Evolutionary conservation across 2,113 vertebrate species (phyloP), one percentile per base, ranked within the genome.

Genomic region (Eretmochelys imbricata): DNA sequence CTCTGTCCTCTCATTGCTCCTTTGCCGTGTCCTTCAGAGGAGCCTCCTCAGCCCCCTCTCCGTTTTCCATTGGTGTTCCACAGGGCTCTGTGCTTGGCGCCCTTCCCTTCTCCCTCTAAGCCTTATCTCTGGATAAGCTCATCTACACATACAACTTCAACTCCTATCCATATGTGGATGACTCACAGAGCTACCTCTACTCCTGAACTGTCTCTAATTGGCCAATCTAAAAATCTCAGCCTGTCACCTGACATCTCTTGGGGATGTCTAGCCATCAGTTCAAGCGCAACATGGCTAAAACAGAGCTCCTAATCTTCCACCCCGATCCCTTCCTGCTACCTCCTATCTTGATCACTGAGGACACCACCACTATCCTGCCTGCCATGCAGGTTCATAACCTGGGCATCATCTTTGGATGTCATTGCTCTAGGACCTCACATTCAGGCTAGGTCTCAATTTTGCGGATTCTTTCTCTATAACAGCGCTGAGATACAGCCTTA

Each of bases 401-500:
- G 57, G 57, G 57, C 27, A 27, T 29, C 57, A 59, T 35, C 31
- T 35, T 35, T 65, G 31, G 62, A 17, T 65, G 31, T 7, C 31
- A 16, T 48, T 22, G 57, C 38, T 72, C 59, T 72, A 72, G 24
- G n/a, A 72, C 38, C 6, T 2, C 24, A 1, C 12, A 38, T 10
- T 53, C 62, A 85, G 89, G 31, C 59, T 24, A 35, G 5, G 20
- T 49, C 22, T 29, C 29, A 3, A 13, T 25, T 16, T 51, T 20
- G 24, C 16, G 16, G 83, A 53, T 38, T 25, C 82, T 53, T 48
- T 25, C 82, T 53, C 42, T 10, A 29, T n/a, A 10, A 57, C 0
- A 1, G 55, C 42, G 3, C 65, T 2, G 31, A 20, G 76, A 75
- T 14, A 10, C 0, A 3, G 19, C n/a, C 1, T 0, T 25, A 51